Percentiles rank a stretch among this genome's conserved stretches.
phyloP scores from a whole-genome alignment of 2,888 invertebrate genomes.

The Melanchra persicariae region DNA sequence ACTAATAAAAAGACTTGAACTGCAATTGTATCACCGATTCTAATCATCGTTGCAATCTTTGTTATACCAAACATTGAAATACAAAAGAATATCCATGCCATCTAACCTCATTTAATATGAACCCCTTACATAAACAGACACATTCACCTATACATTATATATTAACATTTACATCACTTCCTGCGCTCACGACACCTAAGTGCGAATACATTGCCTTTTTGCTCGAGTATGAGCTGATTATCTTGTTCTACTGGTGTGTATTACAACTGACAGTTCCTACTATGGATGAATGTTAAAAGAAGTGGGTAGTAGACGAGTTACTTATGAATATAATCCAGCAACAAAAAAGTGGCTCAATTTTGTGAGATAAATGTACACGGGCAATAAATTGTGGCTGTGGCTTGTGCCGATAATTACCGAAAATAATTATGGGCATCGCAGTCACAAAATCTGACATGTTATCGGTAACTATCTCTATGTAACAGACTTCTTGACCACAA shows the following conservation, averaged over 20 bases:
- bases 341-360: not conserved
- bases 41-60: not conserved
- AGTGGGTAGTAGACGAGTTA: not conserved
- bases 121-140: conserved; percentile 34
- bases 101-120: not conserved
- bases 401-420: not conserved
- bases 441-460: not conserved
- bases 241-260: conserved; percentile 36
- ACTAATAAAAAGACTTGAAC: not conserved
- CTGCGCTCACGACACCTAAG: conserved; percentile 28
- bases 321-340: not conserved
- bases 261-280: conserved; percentile 46
- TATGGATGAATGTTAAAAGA: conserved; percentile 11
- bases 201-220: conserved; percentile 50
- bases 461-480: not conserved
- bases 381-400: not conserved
- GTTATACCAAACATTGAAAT: not conserved
- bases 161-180: conserved; percentile 52
- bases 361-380: too few species aligned
- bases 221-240: conserved; percentile 40
- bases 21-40: not conserved
- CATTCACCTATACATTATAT: conserved; percentile 33
- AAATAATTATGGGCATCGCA: not conserved
- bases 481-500: not conserved
- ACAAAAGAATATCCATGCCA: not conserved